Conservation (phyloP, 2,797 vertebrate genomes). For the Gadopsis marmoratus region DNA sequence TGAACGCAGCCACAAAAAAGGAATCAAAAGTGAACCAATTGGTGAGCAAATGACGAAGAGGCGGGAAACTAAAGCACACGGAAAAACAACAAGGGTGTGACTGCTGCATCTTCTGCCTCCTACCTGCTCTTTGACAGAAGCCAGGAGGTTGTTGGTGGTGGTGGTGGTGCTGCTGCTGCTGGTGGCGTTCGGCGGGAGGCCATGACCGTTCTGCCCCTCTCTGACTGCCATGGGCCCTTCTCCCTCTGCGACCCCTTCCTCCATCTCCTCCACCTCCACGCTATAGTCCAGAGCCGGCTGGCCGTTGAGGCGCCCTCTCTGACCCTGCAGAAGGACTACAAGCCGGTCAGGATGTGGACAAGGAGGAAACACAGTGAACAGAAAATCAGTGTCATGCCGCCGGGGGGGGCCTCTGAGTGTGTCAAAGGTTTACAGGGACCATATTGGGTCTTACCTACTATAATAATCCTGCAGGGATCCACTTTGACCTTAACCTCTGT, state of each 20-base stretch:
- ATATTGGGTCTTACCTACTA: constrained; percentile 19
- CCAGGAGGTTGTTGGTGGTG: constrained; percentile 95
- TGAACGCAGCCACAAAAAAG: neutral
- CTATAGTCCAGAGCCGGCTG: constrained; percentile 54
- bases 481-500: constrained; percentile 21
- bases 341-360: constrained; percentile 58
- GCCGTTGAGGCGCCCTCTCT: constrained; percentile 65
- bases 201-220: constrained; percentile 85
- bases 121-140: constrained; percentile 98
- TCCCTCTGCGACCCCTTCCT: constrained; percentile 84
- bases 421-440: constrained; percentile 26
- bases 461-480: constrained; percentile 34
- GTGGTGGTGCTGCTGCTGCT: constrained; percentile 84
- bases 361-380: constrained; percentile 14
- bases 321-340: constrained; percentile 66
- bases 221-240: constrained; percentile 81
- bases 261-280: constrained; percentile 88
- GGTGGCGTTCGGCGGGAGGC: constrained; percentile 84
- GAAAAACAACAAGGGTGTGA: constrained; percentile 29
- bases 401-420: neutral
- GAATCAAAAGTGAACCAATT: neutral
- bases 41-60: neutral
- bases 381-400: constrained; percentile 17
- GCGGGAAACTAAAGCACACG: neutral
- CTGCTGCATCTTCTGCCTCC: constrained; percentile 36